A percentile compares a stretch with the other conserved stretches of the same genome.
Conservation (phyloP, 2,113 vertebrate species). For the Bos javanicus region DNA sequence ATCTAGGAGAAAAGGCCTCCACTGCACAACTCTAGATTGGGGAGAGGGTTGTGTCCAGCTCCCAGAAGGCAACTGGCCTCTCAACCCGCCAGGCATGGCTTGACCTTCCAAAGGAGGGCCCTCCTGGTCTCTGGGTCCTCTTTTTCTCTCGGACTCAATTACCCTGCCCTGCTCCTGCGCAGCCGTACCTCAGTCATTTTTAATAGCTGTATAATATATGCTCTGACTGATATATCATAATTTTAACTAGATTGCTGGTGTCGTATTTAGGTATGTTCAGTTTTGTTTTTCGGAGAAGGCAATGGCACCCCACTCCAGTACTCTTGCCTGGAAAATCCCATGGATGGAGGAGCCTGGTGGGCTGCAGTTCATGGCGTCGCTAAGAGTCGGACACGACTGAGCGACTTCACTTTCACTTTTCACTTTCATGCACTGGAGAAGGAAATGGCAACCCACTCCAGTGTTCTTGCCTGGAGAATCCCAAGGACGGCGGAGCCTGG, state of each 20-base stretch:
- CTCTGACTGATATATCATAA: background rate
- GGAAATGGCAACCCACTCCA: no score
- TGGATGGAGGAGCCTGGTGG: no score
- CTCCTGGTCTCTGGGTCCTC: background rate
- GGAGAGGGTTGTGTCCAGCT: background rate
- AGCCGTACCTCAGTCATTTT: background rate
- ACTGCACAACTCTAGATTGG: background rate
- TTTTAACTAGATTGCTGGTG: background rate
- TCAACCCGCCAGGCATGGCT: background rate
- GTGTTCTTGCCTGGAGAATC: no score
- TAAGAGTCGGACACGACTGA: no score
- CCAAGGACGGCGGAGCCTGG: no score
- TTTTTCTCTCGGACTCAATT: conserved; percentile 27
- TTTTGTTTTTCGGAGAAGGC: background rate
- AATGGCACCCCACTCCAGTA: no score
- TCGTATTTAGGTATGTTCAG: background rate
- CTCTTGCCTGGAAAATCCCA: no score
- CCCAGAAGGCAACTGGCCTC: background rate
- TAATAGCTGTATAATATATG: background rate
- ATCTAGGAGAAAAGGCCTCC: background rate
- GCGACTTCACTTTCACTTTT: no score
- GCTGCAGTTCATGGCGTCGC: no score
- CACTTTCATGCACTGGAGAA: no score
- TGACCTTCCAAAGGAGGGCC: conserved; percentile 41
- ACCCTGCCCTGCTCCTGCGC: background rate